Evolutionary conservation across 1,140 invertebrate species (phyloP), one percentile per base, ranked within the genome.

Genomic region (Stratiolaelaps scimitus): DNA sequence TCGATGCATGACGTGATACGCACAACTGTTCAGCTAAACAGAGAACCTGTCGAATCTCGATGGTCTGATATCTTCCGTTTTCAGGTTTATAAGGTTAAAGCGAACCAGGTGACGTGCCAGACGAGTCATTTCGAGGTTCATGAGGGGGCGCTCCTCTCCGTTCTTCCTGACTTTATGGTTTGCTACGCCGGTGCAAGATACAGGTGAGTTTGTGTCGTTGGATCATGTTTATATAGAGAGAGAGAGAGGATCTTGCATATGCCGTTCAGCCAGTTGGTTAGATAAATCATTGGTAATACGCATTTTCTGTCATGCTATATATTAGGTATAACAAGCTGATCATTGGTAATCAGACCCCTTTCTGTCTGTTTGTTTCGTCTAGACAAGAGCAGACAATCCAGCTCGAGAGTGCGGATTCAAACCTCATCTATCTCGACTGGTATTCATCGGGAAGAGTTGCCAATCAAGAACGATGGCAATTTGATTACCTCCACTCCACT

Each of bases 371-470:
- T 23, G 15, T 23, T 60, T 34, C 15, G 15, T 60, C 10, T 23
- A 60, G 53, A 15, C 53, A 60, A 60, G 34, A 26, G 13, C 53
- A 60, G 10, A 60, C 26, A 60, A 23, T 60, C 26, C 23, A 26
- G 17, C 53, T 60, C 15, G 26, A 34, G 1, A 34, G 26, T 15
- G 13, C 1, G 15, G 34, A 26, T 15, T 60, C 53, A 34, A 60
- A 34, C 53, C 17, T 60, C 53, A 26, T 60, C 23, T 60, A 60
- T 26, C 23, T 60, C 15, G 53, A 60, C 23, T 60, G 53, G 53
- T 60, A 29, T 23, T 60, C 15, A 2, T 60, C 53, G 53, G 53
- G 53, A 17, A 1, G 53, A 34, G 34, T 60, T 60, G 53, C 53
- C 26, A 29, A 60, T 26, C 53, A 60, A 23, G 53, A 60, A 23